Percentiles rank a stretch among this genome's conserved stretches.
These are phyloP conservation scores for Drosophila subobscura DNA, from an alignment of 1,140 invertebrate species.

Conservation along the genomic window DNA sequence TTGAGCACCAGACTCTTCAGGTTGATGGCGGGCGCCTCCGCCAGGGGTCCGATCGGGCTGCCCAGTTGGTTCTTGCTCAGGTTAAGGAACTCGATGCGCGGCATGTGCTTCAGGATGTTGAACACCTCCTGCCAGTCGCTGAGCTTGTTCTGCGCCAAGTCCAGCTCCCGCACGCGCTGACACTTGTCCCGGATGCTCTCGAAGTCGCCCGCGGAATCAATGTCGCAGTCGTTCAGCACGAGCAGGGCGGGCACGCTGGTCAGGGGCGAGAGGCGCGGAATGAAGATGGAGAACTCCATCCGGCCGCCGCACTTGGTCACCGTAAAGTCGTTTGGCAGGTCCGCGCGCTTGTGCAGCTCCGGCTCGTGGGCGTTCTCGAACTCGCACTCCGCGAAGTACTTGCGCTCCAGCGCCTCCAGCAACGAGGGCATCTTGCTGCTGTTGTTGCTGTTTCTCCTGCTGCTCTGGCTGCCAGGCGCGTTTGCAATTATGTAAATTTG, in stretches of 20 bases:
- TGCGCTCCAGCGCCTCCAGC: constrained; percentile 92
- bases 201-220: constrained; percentile 92
- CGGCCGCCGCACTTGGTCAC: constrained; percentile 71
- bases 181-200: constrained; percentile 91
- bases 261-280: constrained; percentile 91
- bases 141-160: constrained; percentile 95
- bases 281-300: constrained; percentile 89
- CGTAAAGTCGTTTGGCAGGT: constrained; percentile 73
- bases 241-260: constrained; percentile 91
- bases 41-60: constrained; percentile 84
- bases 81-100: constrained; percentile 94
- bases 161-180: constrained; percentile 93
- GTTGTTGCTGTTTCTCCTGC: neutral
- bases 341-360: constrained; percentile 83
- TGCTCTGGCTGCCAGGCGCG: too few relatives aligned
- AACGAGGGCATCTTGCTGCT: constrained; percentile 89
- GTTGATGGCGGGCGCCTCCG: constrained; percentile 85
- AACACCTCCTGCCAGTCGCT: constrained; percentile 94
- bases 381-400: constrained; percentile 86
- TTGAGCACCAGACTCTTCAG: constrained; percentile 93
- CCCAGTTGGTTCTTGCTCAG: constrained; percentile 93
- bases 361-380: constrained; percentile 74
- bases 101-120: constrained; percentile 93
- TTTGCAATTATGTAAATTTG: constrained; percentile 11
- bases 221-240: constrained; percentile 94